Conservation (phyloP, 2,888 invertebrate genomes). For the Idaea dimidiata region DNA sequence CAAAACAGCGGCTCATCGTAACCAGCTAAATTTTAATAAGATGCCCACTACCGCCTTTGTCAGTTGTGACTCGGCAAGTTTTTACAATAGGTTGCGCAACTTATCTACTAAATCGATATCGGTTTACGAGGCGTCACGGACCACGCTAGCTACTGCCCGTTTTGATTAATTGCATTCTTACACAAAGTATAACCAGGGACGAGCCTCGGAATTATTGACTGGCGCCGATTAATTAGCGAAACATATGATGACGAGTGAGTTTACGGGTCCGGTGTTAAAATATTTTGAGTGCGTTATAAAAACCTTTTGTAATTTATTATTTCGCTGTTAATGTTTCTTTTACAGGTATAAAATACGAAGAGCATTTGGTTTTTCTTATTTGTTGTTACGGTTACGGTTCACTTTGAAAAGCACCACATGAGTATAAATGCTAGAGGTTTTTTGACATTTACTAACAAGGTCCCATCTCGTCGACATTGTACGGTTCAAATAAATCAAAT, state of each 20-base stretch:
- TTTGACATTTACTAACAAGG: conserved; percentile 79
- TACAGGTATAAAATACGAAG: conserved; percentile 27
- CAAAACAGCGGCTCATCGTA: conserved; percentile 76
- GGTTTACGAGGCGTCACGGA: conserved; percentile 78
- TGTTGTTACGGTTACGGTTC: conserved; percentile 11
- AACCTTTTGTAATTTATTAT: conserved; percentile 50
- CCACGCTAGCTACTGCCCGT: conserved; percentile 76
- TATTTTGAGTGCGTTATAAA: conserved; percentile 50
- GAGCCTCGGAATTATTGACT: conserved; percentile 60
- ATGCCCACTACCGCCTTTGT: conserved; percentile 79
- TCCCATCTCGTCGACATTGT: conserved; percentile 66
- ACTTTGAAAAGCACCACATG: conserved; percentile 8
- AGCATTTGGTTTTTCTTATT: conserved; percentile 26
- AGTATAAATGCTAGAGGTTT: conserved; percentile 30
- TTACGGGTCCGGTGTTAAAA: conserved; percentile 59
- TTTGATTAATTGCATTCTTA: conserved; percentile 79
- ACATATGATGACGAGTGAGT: conserved; percentile 62
- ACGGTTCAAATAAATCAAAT: conserved; percentile 74
- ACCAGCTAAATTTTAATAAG: conserved; percentile 79
- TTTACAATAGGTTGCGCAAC: conserved; percentile 77
- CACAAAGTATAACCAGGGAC: conserved; percentile 47
- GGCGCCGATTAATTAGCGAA: conserved; percentile 77
- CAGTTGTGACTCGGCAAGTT: conserved; percentile 67
- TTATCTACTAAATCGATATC: conserved; percentile 80
- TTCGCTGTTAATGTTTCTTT: conserved; percentile 41